Percentiles rank a stretch among this genome's conserved stretches.
Evolutionary conservation across 2,888 invertebrate species (phyloP).

Genomic region (Tuberolachnus salignus): DNA sequence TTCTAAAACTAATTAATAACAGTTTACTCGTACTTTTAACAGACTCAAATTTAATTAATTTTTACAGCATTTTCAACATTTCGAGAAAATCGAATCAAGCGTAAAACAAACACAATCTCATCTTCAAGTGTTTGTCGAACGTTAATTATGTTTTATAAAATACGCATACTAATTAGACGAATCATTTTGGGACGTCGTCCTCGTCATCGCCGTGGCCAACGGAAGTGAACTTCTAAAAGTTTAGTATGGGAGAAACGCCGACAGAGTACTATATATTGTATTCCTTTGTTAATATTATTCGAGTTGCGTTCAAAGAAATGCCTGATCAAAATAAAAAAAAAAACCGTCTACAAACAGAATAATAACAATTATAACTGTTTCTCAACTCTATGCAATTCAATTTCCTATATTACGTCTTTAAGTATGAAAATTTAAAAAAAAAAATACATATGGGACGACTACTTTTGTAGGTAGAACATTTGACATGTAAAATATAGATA

Average conservation of each 20-base stretch:
- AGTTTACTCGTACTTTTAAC: conserved; percentile 4
- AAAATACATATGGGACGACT: no score
- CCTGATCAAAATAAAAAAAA: no score
- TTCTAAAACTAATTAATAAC: neutral
- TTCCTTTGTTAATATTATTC: no score
- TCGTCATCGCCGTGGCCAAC: neutral
- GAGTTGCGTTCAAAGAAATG: no score
- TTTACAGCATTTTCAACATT: neutral
- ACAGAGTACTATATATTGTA: no score
- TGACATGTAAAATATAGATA: no score
- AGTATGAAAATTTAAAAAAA: no score
- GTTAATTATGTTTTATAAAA: conserved; percentile 27
- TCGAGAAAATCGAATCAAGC: neutral
- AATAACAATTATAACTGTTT: no score
- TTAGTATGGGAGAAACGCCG: neutral
- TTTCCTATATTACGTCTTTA: no score
- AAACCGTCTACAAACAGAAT: no score
- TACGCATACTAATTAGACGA: conserved; percentile 19
- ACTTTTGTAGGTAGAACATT: no score
- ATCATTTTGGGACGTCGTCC: conserved; percentile 14
- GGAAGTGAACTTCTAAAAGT: neutral
- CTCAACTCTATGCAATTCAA: no score
- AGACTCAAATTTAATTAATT: neutral
- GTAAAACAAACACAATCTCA: conserved; percentile 6
- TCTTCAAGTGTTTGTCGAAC: conserved; percentile 22